Conservation (phyloP, 2,888 invertebrate genomes). For the Orchesella flavescens region DNA sequence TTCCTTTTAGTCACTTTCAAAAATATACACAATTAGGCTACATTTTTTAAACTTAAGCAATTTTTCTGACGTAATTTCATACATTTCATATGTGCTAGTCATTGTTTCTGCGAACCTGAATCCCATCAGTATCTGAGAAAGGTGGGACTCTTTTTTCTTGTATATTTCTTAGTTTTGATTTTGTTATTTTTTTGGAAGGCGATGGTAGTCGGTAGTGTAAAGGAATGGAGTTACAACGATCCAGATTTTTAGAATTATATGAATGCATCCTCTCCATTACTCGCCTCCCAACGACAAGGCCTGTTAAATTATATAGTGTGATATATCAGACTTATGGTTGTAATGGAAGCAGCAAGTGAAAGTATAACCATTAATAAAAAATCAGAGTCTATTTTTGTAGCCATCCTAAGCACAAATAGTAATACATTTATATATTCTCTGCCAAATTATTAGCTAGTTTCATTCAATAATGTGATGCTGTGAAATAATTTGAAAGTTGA, state of each 20-base stretch:
- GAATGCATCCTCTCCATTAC: slow-evolving; percentile 50
- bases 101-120: slow-evolving; percentile 52
- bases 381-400: background rate
- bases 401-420: too few relatives aligned
- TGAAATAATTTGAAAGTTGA: too few relatives aligned
- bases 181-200: slow-evolving; percentile 49
- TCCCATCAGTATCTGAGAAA: slow-evolving; percentile 36
- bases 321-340: background rate
- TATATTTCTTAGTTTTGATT: too few relatives aligned
- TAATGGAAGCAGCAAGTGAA: background rate
- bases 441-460: too few relatives aligned
- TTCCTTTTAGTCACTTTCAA: slow-evolving; percentile 6
- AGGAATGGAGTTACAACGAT: slow-evolving; percentile 41
- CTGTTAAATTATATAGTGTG: slow-evolving; percentile 31
- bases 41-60: slow-evolving; percentile 11
- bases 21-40: slow-evolving; percentile 23
- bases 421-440: too few relatives aligned
- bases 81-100: slow-evolving; percentile 23
- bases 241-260: slow-evolving; percentile 38
- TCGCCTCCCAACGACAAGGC: slow-evolving; percentile 63
- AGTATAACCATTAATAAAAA: background rate
- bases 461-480: too few relatives aligned
- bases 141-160: slow-evolving; percentile 8
- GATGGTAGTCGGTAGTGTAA: slow-evolving; percentile 27
- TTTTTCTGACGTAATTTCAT: slow-evolving; percentile 3